Evolutionary conservation across 2,113 vertebrate species (phyloP).

Genomic region (Rutilus rutilus): DNA sequence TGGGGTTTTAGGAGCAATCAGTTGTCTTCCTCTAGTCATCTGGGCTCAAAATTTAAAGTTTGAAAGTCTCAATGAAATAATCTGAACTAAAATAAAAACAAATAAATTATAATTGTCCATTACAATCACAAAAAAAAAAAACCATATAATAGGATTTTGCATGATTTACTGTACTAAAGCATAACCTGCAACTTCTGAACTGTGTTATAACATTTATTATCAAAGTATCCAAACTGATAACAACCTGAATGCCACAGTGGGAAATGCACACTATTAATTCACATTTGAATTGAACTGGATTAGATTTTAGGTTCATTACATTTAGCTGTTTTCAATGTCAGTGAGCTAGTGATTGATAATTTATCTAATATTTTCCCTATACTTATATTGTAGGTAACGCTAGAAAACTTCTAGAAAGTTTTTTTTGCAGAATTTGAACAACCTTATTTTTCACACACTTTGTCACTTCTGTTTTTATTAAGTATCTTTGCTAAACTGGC

Average conservation of each 20-base stretch:
- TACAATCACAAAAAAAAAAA: background rate
- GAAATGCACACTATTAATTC: background rate
- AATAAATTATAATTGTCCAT: background rate
- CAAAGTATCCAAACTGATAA: background rate
- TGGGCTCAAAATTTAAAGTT: background rate
- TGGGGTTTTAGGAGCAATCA: constrained; percentile 15
- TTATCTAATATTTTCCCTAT: background rate
- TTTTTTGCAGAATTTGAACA: background rate
- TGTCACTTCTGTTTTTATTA: background rate
- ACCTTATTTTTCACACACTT: background rate
- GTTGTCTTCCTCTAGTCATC: background rate
- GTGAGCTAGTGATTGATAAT: too few species aligned
- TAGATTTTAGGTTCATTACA: too few species aligned
- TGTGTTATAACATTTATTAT: background rate
- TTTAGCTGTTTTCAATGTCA: too few species aligned
- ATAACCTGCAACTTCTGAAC: background rate
- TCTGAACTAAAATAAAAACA: background rate
- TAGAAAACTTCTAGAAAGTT: background rate
- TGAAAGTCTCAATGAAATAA: constrained; percentile 2
- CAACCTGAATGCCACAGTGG: background rate
- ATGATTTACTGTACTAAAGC: background rate
- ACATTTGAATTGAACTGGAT: background rate
- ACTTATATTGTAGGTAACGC: background rate
- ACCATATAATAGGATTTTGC: background rate
- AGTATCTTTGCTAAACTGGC: background rate